Base-by-base conservation (phyloP, 2,888 invertebrate species). In the Acleris cristana region DNA sequence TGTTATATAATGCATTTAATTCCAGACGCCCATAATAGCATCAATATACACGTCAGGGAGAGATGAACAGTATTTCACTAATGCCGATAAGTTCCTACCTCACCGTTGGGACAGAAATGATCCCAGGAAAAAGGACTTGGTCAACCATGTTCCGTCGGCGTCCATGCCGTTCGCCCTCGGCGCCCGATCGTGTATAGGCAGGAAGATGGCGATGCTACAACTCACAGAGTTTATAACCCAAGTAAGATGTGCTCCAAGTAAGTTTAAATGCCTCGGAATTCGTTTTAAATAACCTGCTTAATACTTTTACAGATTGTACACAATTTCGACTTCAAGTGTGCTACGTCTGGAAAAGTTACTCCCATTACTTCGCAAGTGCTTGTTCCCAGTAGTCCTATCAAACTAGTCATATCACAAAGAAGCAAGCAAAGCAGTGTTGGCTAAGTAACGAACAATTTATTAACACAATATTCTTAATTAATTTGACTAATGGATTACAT, bases 21-120 rank as follows among this genome's bases (percentile, higher is more conserved):
- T 93, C 12, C 93, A 98, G 96, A 96, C 97, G 60, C 91, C 97
- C 74, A 91, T 98, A 12, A 92, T 98, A 67, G 93, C 98, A 77
- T 98, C 98, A 21, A 94, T 98, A 62, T 98, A 96, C 82, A 96
- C 98, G 54, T 96, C 96, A 73, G 96, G 98, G 2, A 94, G 97
- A 63, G 95, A 97, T 84, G 89, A 94, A 2, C 82, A 88, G 18
- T 94, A 96, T 83, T 98, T 97, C 84, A 92, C 94, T 45, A 81
- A 94, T 61, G 95, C 98, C 12, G 80, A 95, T 48, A 78, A 89
- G 70, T 97, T 98, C 79, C 81, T 93, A 71, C 98, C 98, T 0
- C 95, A 95, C 75, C 94, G 98, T 58, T 98, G 98, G 98, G 83
- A 92, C 49, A 93, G 95, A 73, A 90, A 86, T 76, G 92, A 94